Evolutionary conservation across 2,113 vertebrate species (phyloP).

Genomic region (Nothobranchius furzeri): DNA sequence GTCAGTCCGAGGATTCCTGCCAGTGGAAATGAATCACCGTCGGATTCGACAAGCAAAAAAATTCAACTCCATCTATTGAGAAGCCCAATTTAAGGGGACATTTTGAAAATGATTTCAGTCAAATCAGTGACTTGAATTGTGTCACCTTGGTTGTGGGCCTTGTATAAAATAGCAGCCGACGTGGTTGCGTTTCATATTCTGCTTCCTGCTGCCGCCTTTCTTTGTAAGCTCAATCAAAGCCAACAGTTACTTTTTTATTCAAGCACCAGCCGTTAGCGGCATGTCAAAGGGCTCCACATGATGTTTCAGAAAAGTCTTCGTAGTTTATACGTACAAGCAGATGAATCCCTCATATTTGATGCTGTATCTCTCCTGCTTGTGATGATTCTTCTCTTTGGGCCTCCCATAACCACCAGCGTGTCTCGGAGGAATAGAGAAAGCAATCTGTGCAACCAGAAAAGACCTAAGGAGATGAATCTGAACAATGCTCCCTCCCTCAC

Average conservation of each 20-base stretch:
- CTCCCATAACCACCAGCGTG: slow-evolving; percentile 28
- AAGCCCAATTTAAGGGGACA: neutral
- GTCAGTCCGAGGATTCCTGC: slow-evolving; percentile 42
- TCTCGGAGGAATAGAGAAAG: slow-evolving; percentile 27
- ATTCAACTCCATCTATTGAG: slow-evolving; percentile 37
- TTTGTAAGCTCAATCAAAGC: slow-evolving; percentile 25
- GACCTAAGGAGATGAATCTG: slow-evolving; percentile 37
- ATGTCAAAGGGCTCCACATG: slow-evolving; percentile 1
- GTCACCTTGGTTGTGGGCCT: slow-evolving; percentile 8
- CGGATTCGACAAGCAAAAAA: slow-evolving; percentile 46
- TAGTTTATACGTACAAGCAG: slow-evolving; percentile 9
- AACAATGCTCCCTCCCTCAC: slow-evolving; percentile 41
- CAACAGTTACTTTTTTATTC: slow-evolving; percentile 1
- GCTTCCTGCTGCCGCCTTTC: slow-evolving; percentile 6
- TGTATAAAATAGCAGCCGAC: neutral
- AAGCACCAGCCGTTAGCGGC: neutral
- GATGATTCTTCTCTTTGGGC: slow-evolving; percentile 32
- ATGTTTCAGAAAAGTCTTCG: slow-evolving; percentile 2
- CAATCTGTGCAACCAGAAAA: slow-evolving; percentile 38
- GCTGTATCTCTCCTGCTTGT: slow-evolving; percentile 2
- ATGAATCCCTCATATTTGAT: slow-evolving; percentile 28
- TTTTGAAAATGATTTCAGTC: slow-evolving; percentile 33
- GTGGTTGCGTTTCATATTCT: slow-evolving; percentile 1
- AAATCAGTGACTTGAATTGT: neutral
- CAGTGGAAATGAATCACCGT: slow-evolving; percentile 46